Evolutionary conservation across 2,113 vertebrate species (phyloP), one percentile per base, ranked within the genome.

Genomic region (Sinocyclocheilus grahami): DNA sequence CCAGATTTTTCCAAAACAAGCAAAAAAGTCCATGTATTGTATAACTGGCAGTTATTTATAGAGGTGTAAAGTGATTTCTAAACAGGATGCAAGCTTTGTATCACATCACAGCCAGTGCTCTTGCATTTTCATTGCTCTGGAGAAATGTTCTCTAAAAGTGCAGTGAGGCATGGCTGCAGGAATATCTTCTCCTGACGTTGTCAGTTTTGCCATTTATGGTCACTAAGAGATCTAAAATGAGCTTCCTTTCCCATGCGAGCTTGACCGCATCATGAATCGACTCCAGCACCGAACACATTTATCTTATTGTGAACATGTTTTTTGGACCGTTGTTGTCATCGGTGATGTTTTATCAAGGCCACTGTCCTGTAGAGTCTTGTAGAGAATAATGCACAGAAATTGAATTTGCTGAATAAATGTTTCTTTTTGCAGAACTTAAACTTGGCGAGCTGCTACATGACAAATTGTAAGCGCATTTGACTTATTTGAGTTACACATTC

Each of bases 401-500:
- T 24, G 3, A 76, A 42, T 80, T 16, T 14, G 0, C 46, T 71
- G 16, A 33, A 20, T 42, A n/a, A 53, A 37, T 78, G 5, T 88
- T 91, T 87, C 16, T 85, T 88, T 85, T 93, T 94, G 86, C 93
- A 99, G 98, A 99, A 91, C 92, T 99, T 89, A 98, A 97, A 91
- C 95, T 99, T 87, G 98, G 98, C 91, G 98, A 99, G 91, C 91
- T 99, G 85, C 97, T 99, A 93, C 98, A 99, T 94, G 98, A 99
- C 93, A 99, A 99, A 90, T 94, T 99, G 98, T 99, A 92, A 98
- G 98, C 97, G 94, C 89, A 55, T 67, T 46, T 39, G 9, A 39
- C 30, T 24, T 20, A 1, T 20, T 55, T 4, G 1, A 4, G 16
- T 55, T n/a, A 10, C 22, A 62, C 22, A 10, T 72, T 12, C 18